Conservation (phyloP, 2,888 invertebrate species). For the Stratiomys singularior region DNA sequence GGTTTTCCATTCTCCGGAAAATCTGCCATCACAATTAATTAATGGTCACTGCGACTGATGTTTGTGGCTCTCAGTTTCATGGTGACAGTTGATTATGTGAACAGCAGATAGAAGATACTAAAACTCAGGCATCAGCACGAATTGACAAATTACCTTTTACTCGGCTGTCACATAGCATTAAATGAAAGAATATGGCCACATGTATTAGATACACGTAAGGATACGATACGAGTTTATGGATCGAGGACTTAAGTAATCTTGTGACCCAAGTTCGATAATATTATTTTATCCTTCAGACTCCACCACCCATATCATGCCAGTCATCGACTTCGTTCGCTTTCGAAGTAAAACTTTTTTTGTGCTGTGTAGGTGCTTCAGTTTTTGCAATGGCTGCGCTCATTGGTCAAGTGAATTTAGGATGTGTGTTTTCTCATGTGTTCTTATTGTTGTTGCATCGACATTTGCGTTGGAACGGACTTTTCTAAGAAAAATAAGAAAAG, state of each 20-base stretch:
- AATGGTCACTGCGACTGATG: conserved; percentile 46
- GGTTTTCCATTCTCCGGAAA: neutral
- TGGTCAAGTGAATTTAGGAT: neutral
- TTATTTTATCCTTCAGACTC: conserved; percentile 30
- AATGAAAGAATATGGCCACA: conserved; percentile 41
- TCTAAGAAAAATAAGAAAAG: neutral
- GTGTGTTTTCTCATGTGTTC: neutral
- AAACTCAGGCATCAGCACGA: conserved; percentile 46
- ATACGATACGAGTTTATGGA: conserved; percentile 8
- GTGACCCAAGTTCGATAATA: conserved; percentile 43
- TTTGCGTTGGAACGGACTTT: conserved; percentile 18
- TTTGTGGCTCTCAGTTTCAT: conserved; percentile 36
- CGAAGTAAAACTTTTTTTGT: conserved; percentile 2
- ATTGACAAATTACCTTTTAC: conserved; percentile 46
- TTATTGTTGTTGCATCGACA: conserved; percentile 14
- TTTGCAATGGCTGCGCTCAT: neutral
- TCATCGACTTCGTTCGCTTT: neutral
- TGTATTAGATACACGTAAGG: neutral
- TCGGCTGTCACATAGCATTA: conserved; percentile 41
- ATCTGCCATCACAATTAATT: conserved; percentile 45
- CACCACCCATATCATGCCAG: conserved; percentile 17
- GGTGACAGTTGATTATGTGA: conserved; percentile 43
- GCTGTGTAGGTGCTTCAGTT: conserved; percentile 20
- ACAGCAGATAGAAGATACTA: conserved; percentile 33
- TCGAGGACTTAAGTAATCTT: conserved; percentile 33